Percentiles rank a stretch among this genome's conserved stretches.
Evolutionary conservation across 2,113 vertebrate species (phyloP).

Genomic region (Cyanistes caeruleus): DNA sequence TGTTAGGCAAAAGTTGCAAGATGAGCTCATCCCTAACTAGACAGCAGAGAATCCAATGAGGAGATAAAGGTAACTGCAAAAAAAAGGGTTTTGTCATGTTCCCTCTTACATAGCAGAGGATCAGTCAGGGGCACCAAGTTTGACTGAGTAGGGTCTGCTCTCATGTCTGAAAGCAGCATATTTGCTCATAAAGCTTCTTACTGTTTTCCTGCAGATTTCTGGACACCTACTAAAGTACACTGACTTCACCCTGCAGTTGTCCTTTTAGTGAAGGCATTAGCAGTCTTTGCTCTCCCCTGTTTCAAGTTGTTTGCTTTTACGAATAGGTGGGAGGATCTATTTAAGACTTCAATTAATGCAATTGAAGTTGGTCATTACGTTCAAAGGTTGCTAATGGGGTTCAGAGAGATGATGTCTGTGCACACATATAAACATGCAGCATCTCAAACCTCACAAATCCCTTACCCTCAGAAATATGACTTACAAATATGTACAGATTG

Average conservation of each 20-base stretch:
- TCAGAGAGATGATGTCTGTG: background rate
- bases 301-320: background rate
- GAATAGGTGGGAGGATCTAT: background rate
- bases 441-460: background rate
- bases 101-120: background rate
- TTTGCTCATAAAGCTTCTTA: background rate
- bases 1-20: background rate
- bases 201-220: background rate
- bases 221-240: background rate
- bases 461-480: background rate
- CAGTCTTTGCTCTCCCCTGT: background rate
- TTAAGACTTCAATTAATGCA: background rate
- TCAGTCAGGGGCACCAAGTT: background rate
- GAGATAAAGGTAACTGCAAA: background rate
- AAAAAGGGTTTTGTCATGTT: background rate
- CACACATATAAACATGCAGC: background rate
- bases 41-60: background rate
- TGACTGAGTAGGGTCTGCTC: background rate
- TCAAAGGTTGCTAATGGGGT: background rate
- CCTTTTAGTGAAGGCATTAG: background rate
- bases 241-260: background rate
- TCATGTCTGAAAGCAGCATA: background rate
- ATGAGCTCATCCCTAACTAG: background rate
- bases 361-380: background rate
- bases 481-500: background rate